phyloP scores from a whole-genome alignment of 1,140 invertebrate species.

The Atta cephalotes region DNA sequence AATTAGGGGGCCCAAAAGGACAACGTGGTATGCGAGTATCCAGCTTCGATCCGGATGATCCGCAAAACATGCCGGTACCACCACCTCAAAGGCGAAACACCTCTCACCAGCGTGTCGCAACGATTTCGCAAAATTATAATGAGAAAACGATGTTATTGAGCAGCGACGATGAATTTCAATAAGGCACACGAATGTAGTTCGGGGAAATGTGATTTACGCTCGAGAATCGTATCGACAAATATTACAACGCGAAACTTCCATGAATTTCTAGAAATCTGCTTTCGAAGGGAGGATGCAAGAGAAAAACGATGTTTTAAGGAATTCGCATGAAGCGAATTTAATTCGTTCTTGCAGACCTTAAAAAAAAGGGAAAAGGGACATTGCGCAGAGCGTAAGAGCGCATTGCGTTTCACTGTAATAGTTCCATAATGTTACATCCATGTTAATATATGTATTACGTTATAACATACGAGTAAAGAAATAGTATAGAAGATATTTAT shows the following conservation, averaged over 20 bases:
- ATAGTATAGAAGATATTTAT: constrained; percentile 84
- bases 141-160: constrained; percentile 98
- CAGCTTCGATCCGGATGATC: constrained; percentile 90
- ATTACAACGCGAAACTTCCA: constrained; percentile 62
- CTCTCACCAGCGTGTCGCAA: constrained; percentile 90
- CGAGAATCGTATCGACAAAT: constrained; percentile 9
- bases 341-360: constrained; percentile 56
- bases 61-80: constrained; percentile 86
- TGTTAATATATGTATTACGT: constrained; percentile 80
- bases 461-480: constrained; percentile 76
- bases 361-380: constrained; percentile 51
- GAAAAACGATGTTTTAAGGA: constrained; percentile 57
- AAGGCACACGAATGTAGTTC: constrained; percentile 76
- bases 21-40: constrained; percentile 89
- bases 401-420: constrained; percentile 71
- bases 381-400: constrained; percentile 47
- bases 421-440: constrained; percentile 80
- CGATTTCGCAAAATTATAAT: constrained; percentile 94
- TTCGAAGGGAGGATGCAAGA: constrained; percentile 28
- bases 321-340: constrained; percentile 45
- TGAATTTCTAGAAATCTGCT: constrained; percentile 56
- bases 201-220: neutral
- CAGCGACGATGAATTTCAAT: constrained; percentile 99
- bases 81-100: constrained; percentile 87
- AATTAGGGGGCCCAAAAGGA: constrained; percentile 88